A percentile compares a stretch with the other conserved stretches of the same genome.
Evolutionary conservation across 2,113 vertebrate species (phyloP).

Genomic region (Tautogolabrus adspersus): DNA sequence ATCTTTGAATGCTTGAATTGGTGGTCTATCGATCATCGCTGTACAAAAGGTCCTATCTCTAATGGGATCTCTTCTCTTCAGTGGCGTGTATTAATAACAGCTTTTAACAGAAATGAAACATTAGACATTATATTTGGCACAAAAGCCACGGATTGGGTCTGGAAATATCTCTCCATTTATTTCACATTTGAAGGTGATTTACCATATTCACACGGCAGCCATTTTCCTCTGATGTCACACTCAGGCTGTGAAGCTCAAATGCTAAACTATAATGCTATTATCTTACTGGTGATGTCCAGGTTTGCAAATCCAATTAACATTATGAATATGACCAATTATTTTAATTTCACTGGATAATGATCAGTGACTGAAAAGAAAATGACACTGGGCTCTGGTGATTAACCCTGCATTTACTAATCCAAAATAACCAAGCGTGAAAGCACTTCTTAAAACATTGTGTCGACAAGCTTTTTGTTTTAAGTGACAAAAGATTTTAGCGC

Average conservation of each 20-base stretch:
- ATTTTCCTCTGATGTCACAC: neutral
- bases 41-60: constrained; percentile 61
- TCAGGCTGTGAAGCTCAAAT: neutral
- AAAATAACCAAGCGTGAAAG: too few species aligned
- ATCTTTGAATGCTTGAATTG: constrained; percentile 73
- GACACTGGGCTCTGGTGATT: too few species aligned
- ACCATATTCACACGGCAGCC: neutral
- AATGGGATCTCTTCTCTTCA: constrained; percentile 63
- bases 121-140: constrained; percentile 70
- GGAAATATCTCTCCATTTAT: constrained; percentile 54
- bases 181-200: constrained; percentile 48
- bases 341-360: too few species aligned
- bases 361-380: neutral
- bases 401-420: too few species aligned
- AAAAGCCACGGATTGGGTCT: constrained; percentile 34
- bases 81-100: constrained; percentile 59
- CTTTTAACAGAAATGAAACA: constrained; percentile 68
- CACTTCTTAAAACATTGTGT: too few species aligned
- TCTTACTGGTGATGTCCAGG: neutral
- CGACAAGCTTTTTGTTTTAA: too few species aligned
- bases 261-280: neutral
- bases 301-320: neutral
- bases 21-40: constrained; percentile 71
- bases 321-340: too few species aligned
- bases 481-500: too few species aligned